phyloP scores from a whole-genome alignment of 2,797 vertebrate genomes.

The Jordanella pulchra region DNA sequence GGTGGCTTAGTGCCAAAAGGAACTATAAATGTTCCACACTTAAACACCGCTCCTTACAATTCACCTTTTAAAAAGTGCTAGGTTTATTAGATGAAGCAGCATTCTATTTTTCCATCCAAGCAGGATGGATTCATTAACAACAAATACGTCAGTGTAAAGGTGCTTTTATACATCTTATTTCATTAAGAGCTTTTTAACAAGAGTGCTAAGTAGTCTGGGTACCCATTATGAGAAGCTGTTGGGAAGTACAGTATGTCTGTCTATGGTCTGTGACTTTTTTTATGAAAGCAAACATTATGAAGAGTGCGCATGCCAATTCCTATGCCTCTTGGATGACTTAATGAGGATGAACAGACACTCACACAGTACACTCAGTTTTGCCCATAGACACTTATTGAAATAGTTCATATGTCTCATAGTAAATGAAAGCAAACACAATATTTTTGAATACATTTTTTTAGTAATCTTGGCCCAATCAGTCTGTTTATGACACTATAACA shows the following conservation, averaged over 20 bases:
- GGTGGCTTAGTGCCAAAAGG: slow-evolving; percentile 55
- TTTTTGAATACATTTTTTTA: slow-evolving; percentile 21
- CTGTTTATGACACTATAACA: slow-evolving; percentile 1
- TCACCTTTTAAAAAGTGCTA: slow-evolving; percentile 72
- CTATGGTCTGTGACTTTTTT: slow-evolving; percentile 51
- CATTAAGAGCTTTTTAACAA: slow-evolving; percentile 76
- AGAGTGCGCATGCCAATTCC: slow-evolving; percentile 40
- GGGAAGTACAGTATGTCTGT: slow-evolving; percentile 59
- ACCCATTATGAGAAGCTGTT: slow-evolving; percentile 66
- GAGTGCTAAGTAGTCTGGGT: slow-evolving; percentile 63
- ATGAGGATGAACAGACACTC: slow-evolving; percentile 33
- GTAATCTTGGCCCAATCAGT: slow-evolving; percentile 1
- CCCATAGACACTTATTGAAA: slow-evolving; percentile 25
- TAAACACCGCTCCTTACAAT: slow-evolving; percentile 52
- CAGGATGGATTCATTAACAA: slow-evolving; percentile 69
- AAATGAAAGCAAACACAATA: slow-evolving; percentile 17
- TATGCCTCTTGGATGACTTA: slow-evolving; percentile 46
- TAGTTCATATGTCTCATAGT: slow-evolving; percentile 24
- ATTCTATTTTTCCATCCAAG: slow-evolving; percentile 66
- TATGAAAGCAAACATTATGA: slow-evolving; percentile 49
- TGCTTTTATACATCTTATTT: slow-evolving; percentile 75
- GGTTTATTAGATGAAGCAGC: slow-evolving; percentile 72
- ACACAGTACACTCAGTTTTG: slow-evolving; percentile 24
- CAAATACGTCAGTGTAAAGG: slow-evolving; percentile 73
- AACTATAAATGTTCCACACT: slow-evolving; percentile 62